phyloP scores from a whole-genome alignment of 2,797 vertebrate genomes.

The Carduelis carduelis region DNA sequence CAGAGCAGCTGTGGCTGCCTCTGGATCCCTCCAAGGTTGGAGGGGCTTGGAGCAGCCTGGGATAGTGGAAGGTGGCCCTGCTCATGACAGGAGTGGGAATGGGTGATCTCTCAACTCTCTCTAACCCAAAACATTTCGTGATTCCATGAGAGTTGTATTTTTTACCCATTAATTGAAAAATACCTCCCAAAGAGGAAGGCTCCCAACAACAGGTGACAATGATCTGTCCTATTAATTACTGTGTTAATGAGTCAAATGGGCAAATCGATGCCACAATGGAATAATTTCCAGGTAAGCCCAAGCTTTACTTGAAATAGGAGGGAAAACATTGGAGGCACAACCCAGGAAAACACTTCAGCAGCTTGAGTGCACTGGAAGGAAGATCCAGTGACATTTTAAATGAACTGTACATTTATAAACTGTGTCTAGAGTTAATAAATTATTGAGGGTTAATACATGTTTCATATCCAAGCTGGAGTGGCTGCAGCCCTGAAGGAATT shows the following conservation, averaged over 20 bases:
- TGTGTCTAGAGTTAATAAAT: not conserved
- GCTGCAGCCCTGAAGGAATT: not conserved
- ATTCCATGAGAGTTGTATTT: not conserved
- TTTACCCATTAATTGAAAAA: not conserved
- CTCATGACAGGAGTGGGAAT: not conserved
- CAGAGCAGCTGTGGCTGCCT: not conserved
- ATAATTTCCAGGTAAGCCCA: not conserved
- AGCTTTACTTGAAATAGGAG: not conserved
- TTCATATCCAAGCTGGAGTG: not conserved
- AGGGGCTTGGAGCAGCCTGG: fast-evolving
- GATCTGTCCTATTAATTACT: not conserved
- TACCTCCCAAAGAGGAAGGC: not conserved
- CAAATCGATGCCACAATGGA: fast-evolving
- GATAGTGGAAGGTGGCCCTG: not conserved
- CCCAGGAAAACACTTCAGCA: not conserved
- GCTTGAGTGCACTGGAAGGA: not conserved
- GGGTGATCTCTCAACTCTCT: not conserved
- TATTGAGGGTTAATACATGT: not conserved
- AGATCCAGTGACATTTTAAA: not conserved
- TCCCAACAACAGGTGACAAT: not conserved
- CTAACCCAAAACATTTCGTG: not conserved
- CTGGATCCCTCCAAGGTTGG: not conserved
- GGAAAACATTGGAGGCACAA: not conserved
- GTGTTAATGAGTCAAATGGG: not conserved
- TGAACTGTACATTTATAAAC: not conserved